phyloP scores from a whole-genome alignment of 2,888 invertebrate genomes.

The Neria commutata region DNA sequence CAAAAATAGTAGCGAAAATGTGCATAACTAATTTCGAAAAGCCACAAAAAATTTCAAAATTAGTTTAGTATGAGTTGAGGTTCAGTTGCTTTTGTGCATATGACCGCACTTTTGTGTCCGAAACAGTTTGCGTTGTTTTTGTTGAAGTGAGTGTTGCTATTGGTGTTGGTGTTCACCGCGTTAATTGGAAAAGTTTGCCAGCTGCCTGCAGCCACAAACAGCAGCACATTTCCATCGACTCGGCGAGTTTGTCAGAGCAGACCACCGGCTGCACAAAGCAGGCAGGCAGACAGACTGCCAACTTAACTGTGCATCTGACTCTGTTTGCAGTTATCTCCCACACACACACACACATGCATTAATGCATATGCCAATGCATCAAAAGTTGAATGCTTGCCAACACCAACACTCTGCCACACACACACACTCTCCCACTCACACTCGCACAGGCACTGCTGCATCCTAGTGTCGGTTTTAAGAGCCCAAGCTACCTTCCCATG shows the following conservation, averaged over 20 bases:
- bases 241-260: too few species aligned
- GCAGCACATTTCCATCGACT: slow-evolving; percentile 36
- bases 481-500: too few species aligned
- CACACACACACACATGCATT: neutral
- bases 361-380: neutral
- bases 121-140: neutral
- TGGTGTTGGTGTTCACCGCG: neutral
- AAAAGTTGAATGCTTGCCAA: too few species aligned
- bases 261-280: too few species aligned
- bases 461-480: too few species aligned
- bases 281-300: too few species aligned
- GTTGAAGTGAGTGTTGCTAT: neutral
- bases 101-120: neutral
- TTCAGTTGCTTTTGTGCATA: neutral
- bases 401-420: slow-evolving; percentile 4
- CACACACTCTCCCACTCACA: neutral
- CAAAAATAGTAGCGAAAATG: too few species aligned
- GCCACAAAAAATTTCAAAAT: neutral
- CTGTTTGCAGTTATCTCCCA: neutral
- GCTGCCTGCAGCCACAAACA: slow-evolving; percentile 6
- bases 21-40: too few species aligned
- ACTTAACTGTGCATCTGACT: neutral
- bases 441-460: too few species aligned
- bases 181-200: neutral
- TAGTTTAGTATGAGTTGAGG: neutral